Base-by-base conservation (phyloP, 2,888 invertebrate genomes). In the Clunio marinus region DNA sequence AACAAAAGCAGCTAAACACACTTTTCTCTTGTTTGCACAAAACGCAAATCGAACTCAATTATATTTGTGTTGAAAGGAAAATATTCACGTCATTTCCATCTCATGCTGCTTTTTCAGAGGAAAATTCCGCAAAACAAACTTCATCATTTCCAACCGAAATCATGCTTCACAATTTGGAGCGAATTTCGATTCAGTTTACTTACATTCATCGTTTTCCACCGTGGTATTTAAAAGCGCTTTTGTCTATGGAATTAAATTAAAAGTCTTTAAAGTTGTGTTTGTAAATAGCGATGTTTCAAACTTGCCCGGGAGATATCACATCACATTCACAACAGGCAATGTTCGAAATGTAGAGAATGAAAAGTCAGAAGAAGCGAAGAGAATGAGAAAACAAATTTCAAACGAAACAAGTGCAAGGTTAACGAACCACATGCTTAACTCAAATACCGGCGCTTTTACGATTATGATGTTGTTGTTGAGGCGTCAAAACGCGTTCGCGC, bases 381-480 rank as follows among this genome's bases (percentile, higher is more conserved):
- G n/a, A 25, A n/a, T 2, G n/a, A 45, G 25, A 41, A 24, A 41
- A 63, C 24, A 41, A 32, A 25, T 25, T 13, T 35, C 15, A 25
- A 41, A 63, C 24, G 25, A 27, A 63, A 63, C 63, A 63, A 63
- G 63, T 63, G 63, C 63, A 63, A 63, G 63, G 63, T 63, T 63
- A 63, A 63, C 63, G 63, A 63, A 63, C 63, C 35, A 45, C 57
- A 45, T 45, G 15, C 45, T 4, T 3, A 45, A 28, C n/a, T 22
- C 41, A 22, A 45, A 22, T 8, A 63, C 63, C 63, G 63, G 63
- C 63, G 17, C 17, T 51, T 41, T 41, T 41, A 41, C 41, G 41
- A 41, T 63, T 63, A 63, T 63, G 63, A 63, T n/a, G n/a, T n/a
- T n/a, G n/a, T n/a, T n/a, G n/a, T n/a, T n/a, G n/a, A n/a, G n/a